Base-by-base conservation (phyloP, 2,888 invertebrate genomes). In the Agrotis ipsilon region DNA sequence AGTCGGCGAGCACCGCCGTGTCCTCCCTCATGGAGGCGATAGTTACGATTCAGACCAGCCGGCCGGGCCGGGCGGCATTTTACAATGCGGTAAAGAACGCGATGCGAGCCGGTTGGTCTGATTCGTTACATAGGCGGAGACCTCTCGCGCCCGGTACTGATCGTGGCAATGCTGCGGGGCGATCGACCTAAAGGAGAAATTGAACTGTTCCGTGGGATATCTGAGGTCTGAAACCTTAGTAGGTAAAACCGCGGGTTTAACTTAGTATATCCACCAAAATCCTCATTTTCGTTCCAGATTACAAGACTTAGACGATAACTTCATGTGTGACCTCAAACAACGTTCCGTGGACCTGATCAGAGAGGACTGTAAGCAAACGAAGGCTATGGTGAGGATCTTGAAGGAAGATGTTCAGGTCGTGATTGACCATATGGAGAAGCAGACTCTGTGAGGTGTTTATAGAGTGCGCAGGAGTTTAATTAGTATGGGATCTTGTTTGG, bases 341-440 rank as follows among this genome's bases (percentile, higher is more conserved):
- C 86, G 83, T 21, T 87, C 89, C 0, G 70, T 86, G 0, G 74
- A 81, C 0, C 39, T 93, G 13, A 86, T 93, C 5, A 80, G 83
- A 0, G 87, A 90, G 0, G 94, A 94, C 61, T 88, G 88, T n/a
- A 83, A 84, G 39, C 87, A 89, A 75, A 94, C 91, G 49, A 81
- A 82, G 0, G 85, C 80, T 0, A 86, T 94, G 91, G 89, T 93
- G 3, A 45, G 62, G 0, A 62, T 94, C 2, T 81, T 94, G 1
- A 87, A 82, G 16, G 93, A 93, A 43, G 94, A 94, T 52, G 72
- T 92, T 0, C 85, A 89, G 63, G 84, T 89, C 0, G 88, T 86
- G 1, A 19, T 87, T 0, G 82, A 90, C 9, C 86, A 87, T 68
- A 68, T 86, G 14, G 74, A 82, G 57, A 57, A 39, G 48, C 51